Conservation (phyloP, 2,888 invertebrate genomes). For the Hoplodrina ambigua region DNA sequence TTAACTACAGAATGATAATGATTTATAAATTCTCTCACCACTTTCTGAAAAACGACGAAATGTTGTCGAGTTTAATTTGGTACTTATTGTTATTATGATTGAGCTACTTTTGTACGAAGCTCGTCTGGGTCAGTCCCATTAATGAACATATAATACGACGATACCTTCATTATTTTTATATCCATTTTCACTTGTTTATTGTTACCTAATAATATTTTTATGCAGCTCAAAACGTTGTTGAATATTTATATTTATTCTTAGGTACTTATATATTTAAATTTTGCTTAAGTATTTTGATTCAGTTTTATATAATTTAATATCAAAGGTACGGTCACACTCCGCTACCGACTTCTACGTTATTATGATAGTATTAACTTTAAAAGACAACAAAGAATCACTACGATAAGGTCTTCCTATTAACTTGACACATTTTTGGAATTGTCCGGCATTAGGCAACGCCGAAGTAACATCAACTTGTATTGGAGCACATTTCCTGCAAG, state of each 20-base stretch:
- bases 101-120: neutral
- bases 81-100: neutral
- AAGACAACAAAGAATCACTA: conserved; percentile 2
- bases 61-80: too few relatives aligned
- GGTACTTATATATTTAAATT: neutral
- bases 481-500: neutral
- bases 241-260: conserved; percentile 25
- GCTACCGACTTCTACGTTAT: neutral
- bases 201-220: conserved; percentile 47
- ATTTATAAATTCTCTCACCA: too few relatives aligned
- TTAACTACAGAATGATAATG: too few relatives aligned
- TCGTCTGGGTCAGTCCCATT: neutral
- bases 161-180: conserved; percentile 59
- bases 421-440: neutral
- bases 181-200: conserved; percentile 51
- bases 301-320: neutral
- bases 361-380: neutral
- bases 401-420: neutral
- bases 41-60: too few relatives aligned
- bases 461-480: neutral
- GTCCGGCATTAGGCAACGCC: neutral
- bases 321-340: neutral
- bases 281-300: neutral
- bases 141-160: conserved; percentile 16
- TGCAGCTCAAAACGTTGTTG: conserved; percentile 45